A percentile compares a stretch with the other conserved stretches of the same genome.
Evolutionary conservation across 2,113 vertebrate genomes (phyloP).

Genomic region (Garra rufa): DNA sequence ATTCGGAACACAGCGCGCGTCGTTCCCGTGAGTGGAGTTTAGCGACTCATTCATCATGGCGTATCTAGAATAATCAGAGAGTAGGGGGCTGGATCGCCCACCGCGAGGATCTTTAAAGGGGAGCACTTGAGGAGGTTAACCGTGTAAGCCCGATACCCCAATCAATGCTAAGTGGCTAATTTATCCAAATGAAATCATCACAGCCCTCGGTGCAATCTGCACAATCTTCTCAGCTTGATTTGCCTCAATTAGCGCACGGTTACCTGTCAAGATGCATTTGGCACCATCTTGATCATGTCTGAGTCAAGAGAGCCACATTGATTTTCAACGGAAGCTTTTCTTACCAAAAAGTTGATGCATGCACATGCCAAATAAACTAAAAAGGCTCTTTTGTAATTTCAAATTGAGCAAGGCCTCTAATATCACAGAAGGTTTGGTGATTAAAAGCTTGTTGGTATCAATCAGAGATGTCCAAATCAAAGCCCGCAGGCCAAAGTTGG

Average conservation of each 20-base stretch:
- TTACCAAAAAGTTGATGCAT: neutral
- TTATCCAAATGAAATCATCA: slow-evolving; percentile 62
- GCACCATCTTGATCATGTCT: slow-evolving; percentile 51
- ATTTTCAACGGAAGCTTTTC: slow-evolving; percentile 23
- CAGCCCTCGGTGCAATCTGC: slow-evolving; percentile 51
- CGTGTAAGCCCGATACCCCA: slow-evolving; percentile 52
- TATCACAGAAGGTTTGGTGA: neutral
- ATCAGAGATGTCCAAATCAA: too few relatives aligned
- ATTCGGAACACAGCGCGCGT: neutral
- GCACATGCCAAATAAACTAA: neutral
- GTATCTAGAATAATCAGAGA: slow-evolving; percentile 39
- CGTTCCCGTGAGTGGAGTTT: slow-evolving; percentile 8
- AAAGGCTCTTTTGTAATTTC: neutral
- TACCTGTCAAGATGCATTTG: slow-evolving; percentile 54
- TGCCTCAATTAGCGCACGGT: slow-evolving; percentile 48
- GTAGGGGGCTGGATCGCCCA: slow-evolving; percentile 9
- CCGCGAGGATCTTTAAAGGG: slow-evolving; percentile 25
- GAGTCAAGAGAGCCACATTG: slow-evolving; percentile 31
- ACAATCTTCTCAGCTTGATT: slow-evolving; percentile 46
- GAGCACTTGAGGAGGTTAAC: slow-evolving; percentile 51
- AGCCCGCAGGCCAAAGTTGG: too few relatives aligned
- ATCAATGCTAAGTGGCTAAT: slow-evolving; percentile 63
- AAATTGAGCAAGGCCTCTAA: neutral
- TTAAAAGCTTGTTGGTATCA: neutral
- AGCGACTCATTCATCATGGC: slow-evolving; percentile 40